Evolutionary conservation across 2,888 invertebrate species (phyloP).

Genomic region (Hirudinaria manillensis): DNA sequence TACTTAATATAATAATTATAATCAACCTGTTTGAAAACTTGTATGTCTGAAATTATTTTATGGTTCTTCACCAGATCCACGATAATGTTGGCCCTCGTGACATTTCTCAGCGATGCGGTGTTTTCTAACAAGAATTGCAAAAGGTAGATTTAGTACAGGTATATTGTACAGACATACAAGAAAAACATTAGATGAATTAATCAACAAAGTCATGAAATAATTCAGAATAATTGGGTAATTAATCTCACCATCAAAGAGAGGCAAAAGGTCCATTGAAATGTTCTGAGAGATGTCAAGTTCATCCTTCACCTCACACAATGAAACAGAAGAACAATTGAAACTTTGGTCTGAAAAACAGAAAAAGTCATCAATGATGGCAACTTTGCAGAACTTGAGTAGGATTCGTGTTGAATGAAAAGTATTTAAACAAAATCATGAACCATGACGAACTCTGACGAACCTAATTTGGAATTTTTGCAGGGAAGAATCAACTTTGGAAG

Average conservation of each 20-base stretch:
- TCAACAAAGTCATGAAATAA: neutral
- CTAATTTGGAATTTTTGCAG: constrained; percentile 5
- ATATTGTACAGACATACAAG: neutral
- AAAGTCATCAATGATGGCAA: neutral
- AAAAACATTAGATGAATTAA: neutral
- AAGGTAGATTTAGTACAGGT: neutral
- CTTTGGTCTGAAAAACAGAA: neutral
- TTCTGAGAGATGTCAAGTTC: neutral
- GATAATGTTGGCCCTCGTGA: constrained; percentile 8
- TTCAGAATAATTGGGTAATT: neutral
- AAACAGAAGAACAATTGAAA: neutral
- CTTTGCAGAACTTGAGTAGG: neutral
- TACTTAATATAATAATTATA: neutral
- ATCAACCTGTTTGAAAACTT: constrained; percentile 25
- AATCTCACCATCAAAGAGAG: neutral
- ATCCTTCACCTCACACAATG: neutral
- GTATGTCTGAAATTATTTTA: constrained; percentile 4
- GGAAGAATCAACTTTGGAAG: constrained; percentile 3
- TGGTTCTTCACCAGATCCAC: constrained; percentile 5
- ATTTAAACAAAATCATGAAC: neutral
- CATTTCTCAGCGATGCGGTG: neutral
- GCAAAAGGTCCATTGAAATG: neutral
- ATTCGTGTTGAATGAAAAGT: neutral
- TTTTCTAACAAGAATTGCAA: neutral
- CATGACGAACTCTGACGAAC: constrained; percentile 3